A percentile compares a stretch with the other conserved stretches of the same genome.
These are phyloP conservation scores for Erythrocercus mccallii DNA, from an alignment of 2,113 vertebrate species.

Conservation along the genomic window DNA sequence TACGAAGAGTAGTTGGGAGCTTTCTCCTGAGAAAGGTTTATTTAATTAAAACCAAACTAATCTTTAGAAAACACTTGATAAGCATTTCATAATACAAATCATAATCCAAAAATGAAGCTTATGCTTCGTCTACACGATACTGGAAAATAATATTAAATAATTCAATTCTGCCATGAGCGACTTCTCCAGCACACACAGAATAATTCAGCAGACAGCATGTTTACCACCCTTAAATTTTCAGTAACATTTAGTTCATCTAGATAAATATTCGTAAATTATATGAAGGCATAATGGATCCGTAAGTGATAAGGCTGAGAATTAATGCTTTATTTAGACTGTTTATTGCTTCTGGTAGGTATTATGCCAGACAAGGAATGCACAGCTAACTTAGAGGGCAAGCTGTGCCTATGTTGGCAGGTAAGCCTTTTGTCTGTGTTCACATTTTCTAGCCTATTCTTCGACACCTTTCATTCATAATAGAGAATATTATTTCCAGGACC, in stretches of 20 bases:
- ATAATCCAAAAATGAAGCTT: constrained; percentile 76
- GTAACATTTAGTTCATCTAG: constrained; percentile 46
- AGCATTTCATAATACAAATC: constrained; percentile 86
- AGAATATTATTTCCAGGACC: not conserved
- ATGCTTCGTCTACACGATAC: constrained; percentile 47
- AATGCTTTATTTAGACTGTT: constrained; percentile 33
- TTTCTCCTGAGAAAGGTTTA: constrained; percentile 84
- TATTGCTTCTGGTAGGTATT: constrained; percentile 33
- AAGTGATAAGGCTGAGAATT: constrained; percentile 34
- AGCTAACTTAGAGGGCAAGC: constrained; percentile 27
- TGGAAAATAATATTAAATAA: constrained; percentile 74
- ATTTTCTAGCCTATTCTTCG: not conserved
- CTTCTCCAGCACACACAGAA: constrained; percentile 19
- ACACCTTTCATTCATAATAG: constrained; percentile 37
- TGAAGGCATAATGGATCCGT: constrained; percentile 8
- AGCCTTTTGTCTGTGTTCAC: not conserved
- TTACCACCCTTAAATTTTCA: constrained; percentile 57
- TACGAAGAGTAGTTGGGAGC: constrained; percentile 72
- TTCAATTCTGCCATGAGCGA: constrained; percentile 68
- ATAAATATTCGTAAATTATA: constrained; percentile 56
- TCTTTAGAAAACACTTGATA: constrained; percentile 84
- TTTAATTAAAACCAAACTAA: constrained; percentile 89
- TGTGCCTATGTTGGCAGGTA: constrained; percentile 21
- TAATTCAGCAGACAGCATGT: constrained; percentile 60
- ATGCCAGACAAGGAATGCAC: not conserved